Base-by-base conservation (phyloP, 2,888 invertebrate genomes). In the Argyra leucocephala region DNA sequence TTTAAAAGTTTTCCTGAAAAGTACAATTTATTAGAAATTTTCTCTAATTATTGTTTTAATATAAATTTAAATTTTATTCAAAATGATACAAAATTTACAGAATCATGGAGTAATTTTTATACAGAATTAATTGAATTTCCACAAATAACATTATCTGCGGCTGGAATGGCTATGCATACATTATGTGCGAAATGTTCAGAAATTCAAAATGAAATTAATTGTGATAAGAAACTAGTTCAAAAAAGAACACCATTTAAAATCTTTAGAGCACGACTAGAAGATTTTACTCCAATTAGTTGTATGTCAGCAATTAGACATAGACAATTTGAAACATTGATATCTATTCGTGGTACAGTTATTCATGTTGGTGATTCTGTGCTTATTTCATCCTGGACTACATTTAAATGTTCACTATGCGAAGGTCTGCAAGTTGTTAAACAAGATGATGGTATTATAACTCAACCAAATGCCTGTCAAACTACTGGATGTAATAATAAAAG, bases 141-240 rank as follows among this genome's bases (percentile, higher is more conserved):
- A 0, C 84, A 86, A 67, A 81, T 81, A 64, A 85, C 88, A 21
- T 80, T 95, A 62, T 83, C 85, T 64, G 86, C 88, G 66, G 77
- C 94, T 65, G 90, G 90, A 62, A 81, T 90, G 68, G 91, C 91
- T 63, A 86, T 93, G 81, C 89, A 93, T 80, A 88, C 48, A 91
- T 83, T 86, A 86, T 68, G 73, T 78, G 57, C 61, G 65, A 12
- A 63, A 18, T 48, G 48, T 48, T 15, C 48, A 5, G 48, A 48
- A 48, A 48, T 48, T 48, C 48, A 48, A 48, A 48, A 18, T 18
- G 48, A 62, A 62, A 24, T 37, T 58, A 59, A 63, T 67, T 1
- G 12, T 24, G 36, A n/a, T 81, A 81, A 72, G 80, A 80, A 76
- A 80, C 78, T 72, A 76, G 18, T 48, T 78, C 26, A 82, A 80